phyloP scores from a whole-genome alignment of 2,797 vertebrate species.

The Ceryle rudis region DNA sequence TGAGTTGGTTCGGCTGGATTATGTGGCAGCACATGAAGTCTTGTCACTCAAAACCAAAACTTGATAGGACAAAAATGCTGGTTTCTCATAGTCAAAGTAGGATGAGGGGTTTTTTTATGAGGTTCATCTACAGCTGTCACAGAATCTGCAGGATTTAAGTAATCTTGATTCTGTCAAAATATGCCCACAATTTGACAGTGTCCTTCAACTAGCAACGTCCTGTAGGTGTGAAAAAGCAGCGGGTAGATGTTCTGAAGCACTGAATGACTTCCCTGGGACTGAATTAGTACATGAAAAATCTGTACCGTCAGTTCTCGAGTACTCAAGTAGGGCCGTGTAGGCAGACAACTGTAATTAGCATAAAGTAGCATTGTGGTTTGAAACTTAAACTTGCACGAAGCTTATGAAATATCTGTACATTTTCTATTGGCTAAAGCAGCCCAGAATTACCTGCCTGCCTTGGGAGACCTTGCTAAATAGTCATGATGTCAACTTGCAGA shows the following conservation, averaged over 20 bases:
- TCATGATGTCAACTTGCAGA: background rate
- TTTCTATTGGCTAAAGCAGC: background rate
- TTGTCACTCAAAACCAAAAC: background rate
- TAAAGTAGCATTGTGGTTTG: background rate
- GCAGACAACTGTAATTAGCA: background rate
- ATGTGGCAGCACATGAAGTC: background rate
- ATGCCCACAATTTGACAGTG: accelerated
- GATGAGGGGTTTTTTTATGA: background rate
- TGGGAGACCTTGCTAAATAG: background rate
- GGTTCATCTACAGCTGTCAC: background rate
- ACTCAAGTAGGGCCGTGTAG: background rate
- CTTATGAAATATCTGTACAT: background rate
- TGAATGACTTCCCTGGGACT: background rate
- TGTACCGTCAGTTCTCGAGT: background rate
- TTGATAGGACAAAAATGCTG: background rate
- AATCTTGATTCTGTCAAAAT: background rate
- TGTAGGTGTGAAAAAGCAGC: background rate
- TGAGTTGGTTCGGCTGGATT: background rate
- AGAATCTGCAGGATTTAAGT: background rate
- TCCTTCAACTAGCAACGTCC: background rate
- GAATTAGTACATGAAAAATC: background rate
- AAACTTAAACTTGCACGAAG: accelerated
- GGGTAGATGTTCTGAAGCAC: background rate
- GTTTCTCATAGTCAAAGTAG: background rate
- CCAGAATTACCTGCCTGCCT: background rate